phyloP scores from a whole-genome alignment of 2,113 vertebrate genomes.

The Hippopotamus amphibius region DNA sequence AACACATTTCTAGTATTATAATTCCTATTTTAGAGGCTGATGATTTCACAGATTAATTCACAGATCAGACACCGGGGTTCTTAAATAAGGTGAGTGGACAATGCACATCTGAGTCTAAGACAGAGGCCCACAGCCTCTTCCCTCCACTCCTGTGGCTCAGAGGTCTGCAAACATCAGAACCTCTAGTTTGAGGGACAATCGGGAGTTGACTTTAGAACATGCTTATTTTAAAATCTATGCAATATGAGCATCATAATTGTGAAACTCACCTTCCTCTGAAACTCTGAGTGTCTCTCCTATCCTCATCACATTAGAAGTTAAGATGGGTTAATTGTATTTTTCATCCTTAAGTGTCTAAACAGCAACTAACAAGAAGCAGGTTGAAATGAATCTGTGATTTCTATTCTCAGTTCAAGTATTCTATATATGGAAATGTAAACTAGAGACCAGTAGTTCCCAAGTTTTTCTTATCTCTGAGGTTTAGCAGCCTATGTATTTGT shows the following conservation, averaged over 20 bases:
- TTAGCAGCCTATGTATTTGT: not conserved
- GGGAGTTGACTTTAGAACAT: not conserved
- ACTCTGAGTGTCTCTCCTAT: not conserved
- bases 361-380: not conserved
- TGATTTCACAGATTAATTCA: not conserved
- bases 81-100: not conserved
- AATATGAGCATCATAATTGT: not conserved
- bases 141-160: not conserved
- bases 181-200: no score
- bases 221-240: not conserved
- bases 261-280: conserved; percentile 38
- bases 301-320: not conserved
- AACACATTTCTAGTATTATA: not conserved
- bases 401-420: not conserved
- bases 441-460: not conserved
- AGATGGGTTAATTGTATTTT: not conserved
- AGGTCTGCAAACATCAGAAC: not conserved
- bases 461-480: conserved; percentile 16
- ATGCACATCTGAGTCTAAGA: not conserved
- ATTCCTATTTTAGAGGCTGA: not conserved
- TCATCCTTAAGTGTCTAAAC: not conserved
- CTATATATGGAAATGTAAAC: not conserved
- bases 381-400: not conserved
- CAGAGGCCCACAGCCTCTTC: not conserved
- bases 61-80: not conserved